These are phyloP conservation scores for Xanthia togata DNA, from an alignment of 2,888 invertebrate genomes.

Conservation along the genomic window DNA sequence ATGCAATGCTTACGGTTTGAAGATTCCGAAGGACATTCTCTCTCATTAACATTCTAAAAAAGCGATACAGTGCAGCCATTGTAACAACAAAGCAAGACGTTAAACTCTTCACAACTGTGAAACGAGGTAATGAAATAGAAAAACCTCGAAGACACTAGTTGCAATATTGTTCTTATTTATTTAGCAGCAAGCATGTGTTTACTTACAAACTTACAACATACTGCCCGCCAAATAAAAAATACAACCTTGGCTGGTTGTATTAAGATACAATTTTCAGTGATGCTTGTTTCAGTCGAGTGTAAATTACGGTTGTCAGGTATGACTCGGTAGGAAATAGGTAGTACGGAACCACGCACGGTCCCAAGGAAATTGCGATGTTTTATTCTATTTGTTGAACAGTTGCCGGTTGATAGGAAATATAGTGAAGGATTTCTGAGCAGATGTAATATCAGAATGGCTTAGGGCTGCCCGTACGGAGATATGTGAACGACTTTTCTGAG, in stretches of 20 bases:
- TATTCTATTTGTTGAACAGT: slow-evolving; percentile 81
- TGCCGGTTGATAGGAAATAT: slow-evolving; percentile 77
- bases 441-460: slow-evolving; percentile 65
- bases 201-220: slow-evolving; percentile 54
- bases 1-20: no score
- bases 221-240: slow-evolving; percentile 38
- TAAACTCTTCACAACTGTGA: slow-evolving; percentile 55
- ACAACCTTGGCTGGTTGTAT: slow-evolving; percentile 10
- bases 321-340: slow-evolving; percentile 75
- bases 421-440: slow-evolving; percentile 72
- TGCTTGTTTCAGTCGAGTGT: slow-evolving; percentile 45
- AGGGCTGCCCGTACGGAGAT: slow-evolving; percentile 33
- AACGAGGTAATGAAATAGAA: slow-evolving; percentile 73
- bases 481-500: slow-evolving; percentile 11
- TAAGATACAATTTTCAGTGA: slow-evolving; percentile 61
- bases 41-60: neutral
- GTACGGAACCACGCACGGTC: slow-evolving; percentile 75
- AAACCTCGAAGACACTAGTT: slow-evolving; percentile 71
- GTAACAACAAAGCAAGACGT: slow-evolving; percentile 34
- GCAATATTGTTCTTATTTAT: slow-evolving; percentile 81
- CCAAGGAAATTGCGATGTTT: slow-evolving; percentile 83
- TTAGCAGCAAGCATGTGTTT: slow-evolving; percentile 73
- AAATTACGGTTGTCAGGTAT: slow-evolving; percentile 66
- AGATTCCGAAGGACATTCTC: neutral
- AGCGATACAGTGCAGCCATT: neutral